Evolutionary conservation across 2,888 invertebrate genomes (phyloP).

Genomic region (Thymelicus lineola): DNA sequence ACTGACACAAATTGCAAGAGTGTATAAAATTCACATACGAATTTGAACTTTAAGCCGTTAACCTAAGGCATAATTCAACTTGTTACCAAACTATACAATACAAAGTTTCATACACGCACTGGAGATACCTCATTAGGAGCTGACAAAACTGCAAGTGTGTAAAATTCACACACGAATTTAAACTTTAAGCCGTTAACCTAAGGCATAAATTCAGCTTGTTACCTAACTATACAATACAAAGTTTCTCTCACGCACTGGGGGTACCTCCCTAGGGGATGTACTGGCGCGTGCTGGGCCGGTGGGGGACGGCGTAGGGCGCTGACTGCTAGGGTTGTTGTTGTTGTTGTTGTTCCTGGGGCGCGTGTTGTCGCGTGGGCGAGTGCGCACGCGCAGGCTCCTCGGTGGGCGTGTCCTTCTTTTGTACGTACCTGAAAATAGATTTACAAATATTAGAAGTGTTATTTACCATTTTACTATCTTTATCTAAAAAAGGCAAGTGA

Average conservation of each 20-base stretch:
- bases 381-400: slow-evolving; percentile 67
- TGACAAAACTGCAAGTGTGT: too few relatives aligned
- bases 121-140: too few relatives aligned
- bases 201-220: too few relatives aligned
- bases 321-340: slow-evolving; percentile 28
- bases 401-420: slow-evolving; percentile 55
- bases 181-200: not conserved
- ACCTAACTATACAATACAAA: not conserved
- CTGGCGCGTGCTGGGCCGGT: slow-evolving; percentile 23
- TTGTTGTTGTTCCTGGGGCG: not conserved
- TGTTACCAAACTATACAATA: not conserved
- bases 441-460: too few relatives aligned
- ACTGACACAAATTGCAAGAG: too few relatives aligned
- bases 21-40: not conserved
- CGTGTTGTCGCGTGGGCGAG: slow-evolving; percentile 59
- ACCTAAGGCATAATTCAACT: too few relatives aligned
- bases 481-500: too few relatives aligned
- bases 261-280: slow-evolving; percentile 12
- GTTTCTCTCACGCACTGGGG: not conserved
- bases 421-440: slow-evolving; percentile 55
- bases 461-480: too few relatives aligned
- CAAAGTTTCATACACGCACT: not conserved
- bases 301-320: slow-evolving; percentile 14
- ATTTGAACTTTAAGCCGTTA: slow-evolving; percentile 11
- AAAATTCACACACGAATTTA: slow-evolving; percentile 1